Percentiles rank a stretch among this genome's conserved stretches.
phyloP scores from a whole-genome alignment of 2,113 vertebrate genomes.

The Tragulus kanchil region DNA sequence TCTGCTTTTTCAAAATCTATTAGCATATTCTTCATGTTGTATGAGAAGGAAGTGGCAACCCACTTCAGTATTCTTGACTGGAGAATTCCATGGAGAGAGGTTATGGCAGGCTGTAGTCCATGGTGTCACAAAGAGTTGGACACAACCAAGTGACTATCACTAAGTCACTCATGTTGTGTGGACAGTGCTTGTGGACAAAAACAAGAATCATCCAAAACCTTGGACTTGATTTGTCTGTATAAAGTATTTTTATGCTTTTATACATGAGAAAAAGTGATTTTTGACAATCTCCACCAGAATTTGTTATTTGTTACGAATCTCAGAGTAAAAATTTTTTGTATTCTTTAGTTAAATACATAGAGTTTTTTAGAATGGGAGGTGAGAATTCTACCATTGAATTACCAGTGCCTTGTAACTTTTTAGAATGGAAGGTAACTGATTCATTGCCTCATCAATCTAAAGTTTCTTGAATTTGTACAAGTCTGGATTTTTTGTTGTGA shows the following conservation, averaged over 20 bases:
- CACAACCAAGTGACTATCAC: too few species aligned
- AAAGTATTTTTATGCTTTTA: conserved; percentile 33
- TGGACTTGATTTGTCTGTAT: conserved; percentile 32
- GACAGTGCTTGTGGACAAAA: neutral
- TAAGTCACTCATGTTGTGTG: neutral
- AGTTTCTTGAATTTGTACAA: conserved; percentile 1
- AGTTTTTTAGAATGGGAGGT: neutral
- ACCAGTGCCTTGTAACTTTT: neutral
- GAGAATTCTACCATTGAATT: too few species aligned
- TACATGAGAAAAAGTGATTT: neutral
- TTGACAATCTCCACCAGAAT: neutral
- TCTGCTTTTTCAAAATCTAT: neutral
- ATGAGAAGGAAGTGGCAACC: neutral
- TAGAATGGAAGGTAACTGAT: neutral
- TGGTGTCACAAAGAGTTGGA: too few species aligned
- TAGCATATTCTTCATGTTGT: neutral
- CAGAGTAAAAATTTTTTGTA: conserved; percentile 29
- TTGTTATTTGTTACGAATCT: neutral
- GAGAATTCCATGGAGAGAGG: too few species aligned
- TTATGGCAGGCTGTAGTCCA: too few species aligned
- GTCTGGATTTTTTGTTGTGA: conserved; percentile 7
- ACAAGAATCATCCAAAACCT: neutral
- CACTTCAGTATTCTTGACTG: too few species aligned
- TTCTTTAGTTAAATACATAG: neutral
- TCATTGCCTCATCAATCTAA: neutral